These are phyloP conservation scores for Leucophora obtusa DNA, from an alignment of 2,888 invertebrate species.

Conservation along the genomic window DNA sequence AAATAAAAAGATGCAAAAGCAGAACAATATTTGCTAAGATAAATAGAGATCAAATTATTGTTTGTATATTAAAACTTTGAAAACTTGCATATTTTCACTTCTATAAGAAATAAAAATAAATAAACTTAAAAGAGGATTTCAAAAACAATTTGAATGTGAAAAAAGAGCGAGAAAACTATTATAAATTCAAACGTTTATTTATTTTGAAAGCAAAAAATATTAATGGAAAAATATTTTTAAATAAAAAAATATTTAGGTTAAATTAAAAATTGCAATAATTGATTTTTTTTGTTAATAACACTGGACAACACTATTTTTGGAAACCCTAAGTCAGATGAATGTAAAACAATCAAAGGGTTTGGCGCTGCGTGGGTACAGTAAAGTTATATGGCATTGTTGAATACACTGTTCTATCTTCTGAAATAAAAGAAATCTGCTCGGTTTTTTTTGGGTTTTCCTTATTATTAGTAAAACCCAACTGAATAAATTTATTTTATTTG, in stretches of 20 bases:
- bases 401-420: no score
- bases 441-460: no score
- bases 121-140: constrained; percentile 1
- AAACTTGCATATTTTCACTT: neutral
- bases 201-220: neutral
- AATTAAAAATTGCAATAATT: neutral
- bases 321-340: no score
- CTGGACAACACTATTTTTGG: no score
- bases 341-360: no score
- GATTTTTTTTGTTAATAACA: constrained; percentile 63
- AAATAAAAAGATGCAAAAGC: constrained; percentile 9
- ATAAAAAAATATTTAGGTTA: neutral
- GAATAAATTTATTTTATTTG: no score
- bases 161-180: neutral
- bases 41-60: constrained; percentile 3
- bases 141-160: neutral
- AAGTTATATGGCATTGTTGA: no score
- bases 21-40: neutral
- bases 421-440: no score
- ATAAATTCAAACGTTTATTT: neutral
- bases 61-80: neutral
- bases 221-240: neutral
- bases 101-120: constrained; percentile 1
- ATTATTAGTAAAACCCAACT: no score
- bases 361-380: no score